Base-by-base conservation (phyloP, 2,113 vertebrate genomes). In the Alectura lathami region DNA sequence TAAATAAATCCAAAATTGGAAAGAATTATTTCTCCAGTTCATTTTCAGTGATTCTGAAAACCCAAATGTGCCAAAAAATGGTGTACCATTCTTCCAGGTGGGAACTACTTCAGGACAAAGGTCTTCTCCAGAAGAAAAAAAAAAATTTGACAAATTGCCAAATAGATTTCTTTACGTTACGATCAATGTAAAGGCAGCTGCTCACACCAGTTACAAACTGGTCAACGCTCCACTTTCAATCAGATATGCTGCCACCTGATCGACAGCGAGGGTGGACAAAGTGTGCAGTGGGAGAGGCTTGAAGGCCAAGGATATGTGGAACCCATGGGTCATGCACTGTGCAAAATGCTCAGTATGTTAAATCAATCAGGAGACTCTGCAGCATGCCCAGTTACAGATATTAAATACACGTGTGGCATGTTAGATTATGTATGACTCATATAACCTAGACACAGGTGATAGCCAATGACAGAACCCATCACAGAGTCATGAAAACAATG, bases 401-500 rank as follows among this genome's bases (percentile, higher is more conserved):
- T 13, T 47, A 66, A 84, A 69, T 48, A 38, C 0, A 3, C 57
- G 57, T 57, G 40, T 32, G 57, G 34, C 17, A 57, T 34, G 38
- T 45, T 75, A 93, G 64, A 86, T 70, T 82, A n/a, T 23, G 68
- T 69, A 53, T 80, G 40, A 83, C 40, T 88, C 48, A 76, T 64
- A 89, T 60, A 91, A 76, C 40, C 57, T 75, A 64, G 82, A 86
- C 27, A 29, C 24, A 62, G n/a, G 63, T 69, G 62, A 83, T n/a
- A 62, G 67, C 40, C 67, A 89, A 53, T 30, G 8, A 78, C 32
- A 93, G 50, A 91, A 86, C 15, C 29, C 78, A 76, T 36, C 8
- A 76, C 34, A 91, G 50, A 93, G 62, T 82, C 67, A 66, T 29
- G 74, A 83, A 91, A 95, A 89, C 51, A 93, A 47, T 23, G 20